phyloP scores from a whole-genome alignment of 2,113 vertebrate genomes.

The Cinclus cinclus region DNA sequence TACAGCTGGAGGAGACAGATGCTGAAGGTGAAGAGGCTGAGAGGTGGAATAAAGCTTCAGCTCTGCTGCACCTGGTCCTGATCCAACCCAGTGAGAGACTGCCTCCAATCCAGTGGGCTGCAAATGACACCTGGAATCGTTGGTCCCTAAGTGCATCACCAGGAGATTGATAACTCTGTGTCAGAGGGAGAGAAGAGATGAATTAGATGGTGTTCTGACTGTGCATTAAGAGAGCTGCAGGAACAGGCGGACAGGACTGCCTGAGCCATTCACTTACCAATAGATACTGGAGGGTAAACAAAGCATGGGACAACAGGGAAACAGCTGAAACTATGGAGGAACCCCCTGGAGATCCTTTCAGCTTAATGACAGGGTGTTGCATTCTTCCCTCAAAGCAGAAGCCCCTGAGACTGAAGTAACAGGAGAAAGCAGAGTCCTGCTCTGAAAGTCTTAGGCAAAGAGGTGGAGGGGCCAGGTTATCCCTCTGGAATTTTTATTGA shows the following conservation, averaged over 20 bases:
- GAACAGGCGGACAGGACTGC: not conserved
- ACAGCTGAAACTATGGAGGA: not conserved
- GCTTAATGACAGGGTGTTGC: not conserved
- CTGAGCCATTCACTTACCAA: not conserved
- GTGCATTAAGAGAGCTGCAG: not conserved
- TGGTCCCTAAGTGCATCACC: not conserved
- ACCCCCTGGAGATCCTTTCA: not conserved
- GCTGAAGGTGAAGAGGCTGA: not conserved
- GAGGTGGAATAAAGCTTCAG: not conserved
- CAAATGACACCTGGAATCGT: not conserved
- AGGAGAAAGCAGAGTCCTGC: not conserved
- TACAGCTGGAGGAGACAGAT: not conserved
- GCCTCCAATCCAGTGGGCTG: not conserved
- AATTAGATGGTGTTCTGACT: not conserved
- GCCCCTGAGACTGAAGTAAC: not conserved
- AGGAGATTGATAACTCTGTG: not conserved
- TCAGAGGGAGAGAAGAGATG: not conserved
- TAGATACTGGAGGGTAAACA: not conserved
- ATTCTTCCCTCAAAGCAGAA: not conserved
- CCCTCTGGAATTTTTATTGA: constrained; percentile 45
- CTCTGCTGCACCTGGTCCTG: not conserved
- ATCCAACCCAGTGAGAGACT: not conserved
- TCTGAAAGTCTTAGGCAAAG: not conserved
- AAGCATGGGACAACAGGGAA: not conserved
- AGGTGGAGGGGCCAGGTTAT: constrained; percentile 30